Base-by-base conservation (phyloP, 2,113 vertebrate species). In the Chinchilla lanigera region DNA sequence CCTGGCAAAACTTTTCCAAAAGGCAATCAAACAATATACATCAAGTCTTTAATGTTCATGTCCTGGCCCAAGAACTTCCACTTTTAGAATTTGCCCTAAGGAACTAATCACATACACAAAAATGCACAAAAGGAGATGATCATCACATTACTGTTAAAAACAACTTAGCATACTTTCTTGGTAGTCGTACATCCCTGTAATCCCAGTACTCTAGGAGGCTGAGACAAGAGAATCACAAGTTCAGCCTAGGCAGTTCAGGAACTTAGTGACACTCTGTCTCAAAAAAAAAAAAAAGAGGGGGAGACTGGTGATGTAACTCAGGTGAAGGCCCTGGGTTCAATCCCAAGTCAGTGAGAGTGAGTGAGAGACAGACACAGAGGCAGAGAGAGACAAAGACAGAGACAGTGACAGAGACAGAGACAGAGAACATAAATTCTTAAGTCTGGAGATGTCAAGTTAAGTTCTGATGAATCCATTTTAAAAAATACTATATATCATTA, bases 81-180 rank as follows among this genome's bases (percentile, higher is more conserved):
- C 78, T 58, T 80, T 86, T n/a, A 96, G 50, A 95, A 83, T 82
- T 47, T 90, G 54, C 81, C 65, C 73, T 84, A 90, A 85, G 54
- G 7, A 93, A 95, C 33, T 52, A 84, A 86, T 90, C 56, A 83
- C 13, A 38, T 24, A 7, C 41, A 87, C 41, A 96, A 82, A 97
- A 95, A 73, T 41, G 13, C 3, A 94, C 52, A 88, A 90, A 84
- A 33, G 69, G 86, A 91, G 30, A 75, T n/a, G 2, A 38, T 60
- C n/a, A 77, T 69, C 26, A 92, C 35, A 91, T 7, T 85, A 75
- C 30, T 83, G 24, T 83, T 69, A 93, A 33, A 93, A 93, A 97
- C 60, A 97, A 93, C 4, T 20, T 89, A 94, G 69, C 14, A 50
- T 7, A 78, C 44, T 78, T 78, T 78, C 44, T 78, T 8, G 28